Conservation (phyloP, 2,888 invertebrate species). For the Azorinus chamasolen region DNA sequence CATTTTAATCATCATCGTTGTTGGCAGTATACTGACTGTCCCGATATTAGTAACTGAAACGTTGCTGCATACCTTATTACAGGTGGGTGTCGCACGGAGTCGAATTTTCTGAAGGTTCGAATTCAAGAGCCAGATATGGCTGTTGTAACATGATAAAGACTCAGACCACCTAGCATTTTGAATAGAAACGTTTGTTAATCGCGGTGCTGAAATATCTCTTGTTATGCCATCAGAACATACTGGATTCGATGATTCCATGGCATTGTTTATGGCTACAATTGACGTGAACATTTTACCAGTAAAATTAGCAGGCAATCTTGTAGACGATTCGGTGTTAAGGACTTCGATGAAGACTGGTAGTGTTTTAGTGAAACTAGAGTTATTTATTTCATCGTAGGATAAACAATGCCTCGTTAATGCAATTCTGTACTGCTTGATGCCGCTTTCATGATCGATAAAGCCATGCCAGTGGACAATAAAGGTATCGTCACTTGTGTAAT, state of each 20-base stretch:
- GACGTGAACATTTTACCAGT: slow-evolving; percentile 18
- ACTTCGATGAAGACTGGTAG: not conserved
- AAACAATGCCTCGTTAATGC: slow-evolving; percentile 31
- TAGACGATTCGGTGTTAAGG: slow-evolving; percentile 5
- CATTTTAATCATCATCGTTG: not conserved
- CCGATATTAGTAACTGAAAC: not conserved
- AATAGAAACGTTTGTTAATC: slow-evolving; percentile 49
- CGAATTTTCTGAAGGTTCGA: slow-evolving; percentile 5
- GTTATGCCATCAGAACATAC: slow-evolving; percentile 74
- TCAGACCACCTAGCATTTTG: slow-evolving; percentile 21
- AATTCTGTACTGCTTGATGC: slow-evolving; percentile 62
- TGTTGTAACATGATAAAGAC: slow-evolving; percentile 40
- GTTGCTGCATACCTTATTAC: not conserved
- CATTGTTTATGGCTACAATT: slow-evolving; percentile 28
- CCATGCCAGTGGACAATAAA: slow-evolving; percentile 63
- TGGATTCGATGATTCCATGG: slow-evolving; percentile 60
- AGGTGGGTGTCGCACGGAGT: not conserved
- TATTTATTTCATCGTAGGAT: no score
- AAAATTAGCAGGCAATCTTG: slow-evolving; percentile 47
- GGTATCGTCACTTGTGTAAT: slow-evolving; percentile 56
- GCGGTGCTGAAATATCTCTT: slow-evolving; percentile 57
- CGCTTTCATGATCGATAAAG: slow-evolving; percentile 74
- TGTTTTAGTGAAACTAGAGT: no score
- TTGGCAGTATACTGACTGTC: not conserved
- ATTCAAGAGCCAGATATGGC: slow-evolving; percentile 43